These are phyloP conservation scores for Limnodromus scolopaceus DNA, from an alignment of 2,797 vertebrate genomes.

Conservation along the genomic window DNA sequence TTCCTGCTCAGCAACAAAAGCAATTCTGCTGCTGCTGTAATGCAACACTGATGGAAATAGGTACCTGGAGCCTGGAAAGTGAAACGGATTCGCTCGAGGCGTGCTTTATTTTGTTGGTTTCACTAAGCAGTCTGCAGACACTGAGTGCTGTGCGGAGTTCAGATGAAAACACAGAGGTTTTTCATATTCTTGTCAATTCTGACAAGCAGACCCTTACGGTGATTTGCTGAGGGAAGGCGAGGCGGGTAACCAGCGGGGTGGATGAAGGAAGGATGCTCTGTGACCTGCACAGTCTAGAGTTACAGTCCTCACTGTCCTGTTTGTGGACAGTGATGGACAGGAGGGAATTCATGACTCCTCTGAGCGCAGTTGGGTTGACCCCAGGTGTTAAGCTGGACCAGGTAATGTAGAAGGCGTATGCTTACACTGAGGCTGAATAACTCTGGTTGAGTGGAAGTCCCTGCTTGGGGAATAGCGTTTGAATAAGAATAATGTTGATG, in stretches of 20 bases:
- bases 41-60: neutral
- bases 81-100: neutral
- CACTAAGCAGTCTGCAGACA: neutral
- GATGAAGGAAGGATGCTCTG: neutral
- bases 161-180: neutral
- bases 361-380: neutral
- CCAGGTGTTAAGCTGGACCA: neutral
- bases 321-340: neutral
- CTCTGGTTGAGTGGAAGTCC: neutral
- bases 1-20: neutral
- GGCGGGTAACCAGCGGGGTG: no score
- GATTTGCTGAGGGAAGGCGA: neutral
- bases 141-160: neutral
- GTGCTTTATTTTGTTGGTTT: neutral
- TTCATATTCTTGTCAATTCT: neutral
- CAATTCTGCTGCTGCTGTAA: neutral
- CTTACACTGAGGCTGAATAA: neutral
- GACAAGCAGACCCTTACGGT: rapidly evolving
- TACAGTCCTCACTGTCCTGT: neutral
- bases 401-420: neutral
- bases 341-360: neutral
- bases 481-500: no score
- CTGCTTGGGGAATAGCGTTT: neutral
- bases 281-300: neutral
- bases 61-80: neutral